Percentiles rank a stretch among this genome's conserved stretches.
Evolutionary conservation across 2,113 vertebrate genomes (phyloP).

Genomic region (Benitochromis conjunctus): DNA sequence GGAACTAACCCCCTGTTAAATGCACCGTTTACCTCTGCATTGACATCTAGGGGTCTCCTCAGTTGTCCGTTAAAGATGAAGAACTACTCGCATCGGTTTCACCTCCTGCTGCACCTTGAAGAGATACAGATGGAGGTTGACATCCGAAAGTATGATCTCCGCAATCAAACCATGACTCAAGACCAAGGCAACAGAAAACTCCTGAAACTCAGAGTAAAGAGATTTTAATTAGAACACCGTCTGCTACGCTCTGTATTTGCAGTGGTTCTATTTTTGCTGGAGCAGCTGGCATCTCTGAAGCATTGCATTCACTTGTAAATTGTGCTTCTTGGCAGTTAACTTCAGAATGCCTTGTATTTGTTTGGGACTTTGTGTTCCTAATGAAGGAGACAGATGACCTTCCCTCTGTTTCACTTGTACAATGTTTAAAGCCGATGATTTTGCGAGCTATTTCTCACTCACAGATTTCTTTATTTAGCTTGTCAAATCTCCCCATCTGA

Average conservation of each 20-base stretch:
- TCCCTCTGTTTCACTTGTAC: neutral
- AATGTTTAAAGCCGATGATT: neutral
- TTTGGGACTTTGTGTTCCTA: neutral
- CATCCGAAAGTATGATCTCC: constrained; percentile 83
- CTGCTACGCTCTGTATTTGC: neutral
- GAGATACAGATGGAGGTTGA: constrained; percentile 91
- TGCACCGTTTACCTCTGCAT: neutral
- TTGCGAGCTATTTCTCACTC: accelerated
- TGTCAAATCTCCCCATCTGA: neutral
- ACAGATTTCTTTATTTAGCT: neutral
- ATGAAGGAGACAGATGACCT: neutral
- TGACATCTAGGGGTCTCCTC: constrained; percentile 70
- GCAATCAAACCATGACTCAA: constrained; percentile 71
- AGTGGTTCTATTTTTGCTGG: neutral
- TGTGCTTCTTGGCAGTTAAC: neutral
- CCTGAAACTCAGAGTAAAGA: constrained; percentile 78
- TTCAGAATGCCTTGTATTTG: neutral
- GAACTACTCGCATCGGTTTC: constrained; percentile 77
- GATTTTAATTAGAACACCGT: neutral
- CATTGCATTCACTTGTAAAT: neutral
- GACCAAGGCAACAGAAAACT: constrained; percentile 65
- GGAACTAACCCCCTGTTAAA: neutral
- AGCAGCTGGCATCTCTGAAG: neutral
- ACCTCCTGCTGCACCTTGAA: constrained; percentile 85
- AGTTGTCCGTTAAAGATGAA: constrained; percentile 62